Conservation (phyloP, 1,140 invertebrate species). For the Choristoneura fumiferana region DNA sequence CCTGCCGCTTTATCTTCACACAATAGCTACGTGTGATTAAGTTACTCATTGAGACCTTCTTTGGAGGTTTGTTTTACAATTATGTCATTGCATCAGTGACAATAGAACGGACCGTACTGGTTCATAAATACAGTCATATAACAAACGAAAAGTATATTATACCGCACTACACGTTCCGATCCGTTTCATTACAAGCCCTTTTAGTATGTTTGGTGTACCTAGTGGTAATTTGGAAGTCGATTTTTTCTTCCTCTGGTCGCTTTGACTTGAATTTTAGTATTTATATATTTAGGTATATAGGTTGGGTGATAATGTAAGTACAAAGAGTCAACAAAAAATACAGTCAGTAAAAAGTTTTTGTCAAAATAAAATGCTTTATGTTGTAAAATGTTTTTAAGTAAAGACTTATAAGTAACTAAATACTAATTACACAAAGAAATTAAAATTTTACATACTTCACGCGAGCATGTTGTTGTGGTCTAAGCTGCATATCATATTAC, state of each 20-base stretch:
- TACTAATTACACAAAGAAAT: conserved; percentile 6
- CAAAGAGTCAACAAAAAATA: too few relatives aligned
- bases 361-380: not conserved
- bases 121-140: too few relatives aligned
- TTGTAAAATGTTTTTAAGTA: not conserved
- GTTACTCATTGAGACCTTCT: not conserved
- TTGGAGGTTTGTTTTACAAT: not conserved
- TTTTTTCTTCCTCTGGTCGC: too few relatives aligned
- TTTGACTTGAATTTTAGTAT: too few relatives aligned
- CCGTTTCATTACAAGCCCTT: too few relatives aligned
- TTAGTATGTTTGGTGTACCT: too few relatives aligned
- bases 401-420: not conserved
- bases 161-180: too few relatives aligned
- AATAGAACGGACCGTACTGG: not conserved
- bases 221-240: too few relatives aligned
- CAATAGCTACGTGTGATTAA: conserved; percentile 16
- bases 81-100: not conserved
- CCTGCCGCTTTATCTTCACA: not conserved
- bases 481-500: conserved; percentile 34
- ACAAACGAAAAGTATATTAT: too few relatives aligned
- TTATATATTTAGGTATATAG: too few relatives aligned
- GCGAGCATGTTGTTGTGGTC: conserved; percentile 13
- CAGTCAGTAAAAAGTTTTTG: too few relatives aligned
- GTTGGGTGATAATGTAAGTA: too few relatives aligned
- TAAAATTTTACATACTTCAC: conserved; percentile 1